These are phyloP conservation scores for Ectobius pallidus DNA, from an alignment of 2,888 invertebrate genomes.

Conservation along the genomic window DNA sequence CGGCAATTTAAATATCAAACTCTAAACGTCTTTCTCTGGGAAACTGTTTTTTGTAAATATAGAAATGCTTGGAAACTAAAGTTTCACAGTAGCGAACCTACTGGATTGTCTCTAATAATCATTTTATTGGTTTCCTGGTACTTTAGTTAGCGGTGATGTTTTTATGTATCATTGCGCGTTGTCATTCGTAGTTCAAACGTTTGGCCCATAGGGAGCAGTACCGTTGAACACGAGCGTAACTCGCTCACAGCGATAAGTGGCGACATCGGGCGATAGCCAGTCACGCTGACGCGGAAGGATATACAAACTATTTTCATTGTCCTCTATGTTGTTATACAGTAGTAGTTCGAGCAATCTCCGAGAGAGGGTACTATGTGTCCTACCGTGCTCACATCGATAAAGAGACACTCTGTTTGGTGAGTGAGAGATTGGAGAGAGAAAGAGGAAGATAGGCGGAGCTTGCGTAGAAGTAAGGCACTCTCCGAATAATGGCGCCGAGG, in stretches of 20 bases:
- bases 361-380: not conserved
- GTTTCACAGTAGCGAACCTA: too few species aligned
- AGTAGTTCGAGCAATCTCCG: constrained; percentile 20
- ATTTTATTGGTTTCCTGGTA: too few species aligned
- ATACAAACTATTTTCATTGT: not conserved
- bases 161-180: constrained; percentile 20
- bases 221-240: not conserved
- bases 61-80: too few species aligned
- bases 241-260: not conserved
- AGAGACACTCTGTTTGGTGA: too few species aligned
- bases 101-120: too few species aligned
- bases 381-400: not conserved
- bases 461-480: constrained; percentile 26
- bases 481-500: constrained; percentile 44
- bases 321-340: not conserved
- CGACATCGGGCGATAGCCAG: not conserved
- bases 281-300: constrained; percentile 13
- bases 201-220: not conserved
- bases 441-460: constrained; percentile 17
- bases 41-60: too few species aligned
- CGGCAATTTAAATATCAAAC: too few species aligned
- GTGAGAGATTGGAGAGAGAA: constrained; percentile 13
- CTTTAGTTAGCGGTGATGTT: too few species aligned
- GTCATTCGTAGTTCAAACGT: not conserved
- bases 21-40: too few species aligned